Conservation (phyloP, 2,888 invertebrate genomes). For the Eristalinus aeneus region DNA sequence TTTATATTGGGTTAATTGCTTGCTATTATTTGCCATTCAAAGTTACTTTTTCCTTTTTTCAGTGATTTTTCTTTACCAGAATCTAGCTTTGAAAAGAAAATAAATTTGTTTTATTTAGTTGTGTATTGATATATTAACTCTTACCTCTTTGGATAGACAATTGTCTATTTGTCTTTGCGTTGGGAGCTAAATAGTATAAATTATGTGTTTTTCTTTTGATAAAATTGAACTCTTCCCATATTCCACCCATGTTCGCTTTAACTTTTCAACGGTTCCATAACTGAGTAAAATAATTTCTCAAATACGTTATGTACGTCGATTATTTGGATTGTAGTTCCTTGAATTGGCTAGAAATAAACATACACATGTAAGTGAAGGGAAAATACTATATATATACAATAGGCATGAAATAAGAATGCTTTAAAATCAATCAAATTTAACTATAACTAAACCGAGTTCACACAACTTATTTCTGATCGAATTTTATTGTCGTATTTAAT, state of each 20-base stretch:
- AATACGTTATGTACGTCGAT: conserved; percentile 64
- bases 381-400: no score
- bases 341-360: conserved; percentile 39
- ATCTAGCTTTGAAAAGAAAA: conserved; percentile 33
- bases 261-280: conserved; percentile 18
- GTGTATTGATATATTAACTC: background rate
- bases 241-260: conserved; percentile 29
- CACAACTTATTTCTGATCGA: no score
- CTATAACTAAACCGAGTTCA: no score
- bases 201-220: conserved; percentile 21
- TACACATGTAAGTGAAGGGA: no score
- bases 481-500: no score
- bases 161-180: conserved; percentile 7
- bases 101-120: background rate
- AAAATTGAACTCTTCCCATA: conserved; percentile 22
- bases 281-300: conserved; percentile 30
- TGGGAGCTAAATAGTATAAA: conserved; percentile 27
- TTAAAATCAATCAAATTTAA: no score
- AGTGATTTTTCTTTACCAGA: conserved; percentile 14
- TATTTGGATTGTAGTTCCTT: conserved; percentile 55
- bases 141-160: conserved; percentile 43
- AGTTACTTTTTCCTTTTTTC: conserved; percentile 19
- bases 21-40: conserved; percentile 47
- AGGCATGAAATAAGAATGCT: no score
- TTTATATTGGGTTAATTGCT: conserved; percentile 44